These are phyloP conservation scores for Nesogale talazaci DNA, from an alignment of 2,113 vertebrate species.

Conservation along the genomic window DNA sequence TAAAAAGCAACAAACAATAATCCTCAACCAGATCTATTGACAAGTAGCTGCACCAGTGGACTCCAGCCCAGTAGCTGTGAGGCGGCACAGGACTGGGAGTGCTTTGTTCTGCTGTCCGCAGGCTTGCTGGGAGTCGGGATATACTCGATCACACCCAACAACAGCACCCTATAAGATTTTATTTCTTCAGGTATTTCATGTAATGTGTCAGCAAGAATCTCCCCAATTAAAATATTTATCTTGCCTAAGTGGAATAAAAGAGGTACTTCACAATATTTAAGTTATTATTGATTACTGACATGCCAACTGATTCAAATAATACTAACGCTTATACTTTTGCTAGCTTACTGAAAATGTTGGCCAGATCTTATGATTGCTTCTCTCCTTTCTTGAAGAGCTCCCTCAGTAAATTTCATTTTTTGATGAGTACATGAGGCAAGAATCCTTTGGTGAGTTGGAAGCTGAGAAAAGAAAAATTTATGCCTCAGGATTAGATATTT, in stretches of 20 bases:
- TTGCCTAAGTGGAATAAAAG: conserved; percentile 10
- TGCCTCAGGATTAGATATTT: conserved; percentile 25
- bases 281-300: not conserved
- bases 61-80: too few species aligned
- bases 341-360: not conserved
- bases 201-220: conserved; percentile 22
- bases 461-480: conserved; percentile 33
- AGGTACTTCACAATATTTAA: conserved; percentile 33
- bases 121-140: too few species aligned
- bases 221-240: conserved; percentile 7
- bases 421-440: conserved; percentile 27
- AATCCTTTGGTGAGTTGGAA: conserved; percentile 27
- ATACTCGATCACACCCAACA: too few species aligned
- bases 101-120: too few species aligned
- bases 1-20: too few species aligned
- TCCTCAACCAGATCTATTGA: too few species aligned
- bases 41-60: too few species aligned
- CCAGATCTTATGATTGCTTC: not conserved
- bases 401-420: conserved; percentile 41
- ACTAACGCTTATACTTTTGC: conserved; percentile 17
- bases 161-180: too few species aligned
- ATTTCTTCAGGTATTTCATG: conserved; percentile 8
- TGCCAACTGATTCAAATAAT: conserved; percentile 16
- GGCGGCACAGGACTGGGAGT: too few species aligned
- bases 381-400: not conserved